Conservation (phyloP, 2,113 vertebrate species). For the Siniperca chuatsi region DNA sequence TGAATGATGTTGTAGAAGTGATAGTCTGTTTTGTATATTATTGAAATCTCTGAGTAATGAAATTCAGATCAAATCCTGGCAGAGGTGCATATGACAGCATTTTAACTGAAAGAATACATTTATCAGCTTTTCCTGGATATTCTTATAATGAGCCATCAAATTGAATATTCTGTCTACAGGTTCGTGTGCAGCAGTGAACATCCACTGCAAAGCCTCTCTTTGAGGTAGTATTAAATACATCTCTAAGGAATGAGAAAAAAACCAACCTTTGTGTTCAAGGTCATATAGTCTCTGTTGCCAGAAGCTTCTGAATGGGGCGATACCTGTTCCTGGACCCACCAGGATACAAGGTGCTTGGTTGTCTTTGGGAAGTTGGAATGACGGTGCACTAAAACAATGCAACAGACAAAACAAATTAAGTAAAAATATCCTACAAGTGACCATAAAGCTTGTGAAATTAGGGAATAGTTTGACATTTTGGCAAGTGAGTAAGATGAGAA, state of each 20-base stretch:
- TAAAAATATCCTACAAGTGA: not conserved
- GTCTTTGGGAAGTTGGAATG: slow-evolving; percentile 95
- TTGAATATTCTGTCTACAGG: not conserved
- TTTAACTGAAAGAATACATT: not conserved
- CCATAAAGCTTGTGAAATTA: not conserved
- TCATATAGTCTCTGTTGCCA: slow-evolving; percentile 97
- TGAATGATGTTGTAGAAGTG: not conserved
- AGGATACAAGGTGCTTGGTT: slow-evolving; percentile 94
- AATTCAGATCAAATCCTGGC: too few species aligned
- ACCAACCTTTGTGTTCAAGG: slow-evolving; percentile 91
- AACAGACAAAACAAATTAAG: not conserved
- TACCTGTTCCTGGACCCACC: slow-evolving; percentile 95
- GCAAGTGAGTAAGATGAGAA: not conserved
- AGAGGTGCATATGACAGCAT: not conserved
- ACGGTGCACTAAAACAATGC: slow-evolving; percentile 85
- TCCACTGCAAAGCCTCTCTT: not conserved
- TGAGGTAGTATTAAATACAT: not conserved
- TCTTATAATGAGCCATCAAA: not conserved
- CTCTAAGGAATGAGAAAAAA: not conserved
- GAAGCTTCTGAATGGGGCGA: slow-evolving; percentile 98
- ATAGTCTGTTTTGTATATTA: not conserved
- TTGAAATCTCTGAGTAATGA: not conserved
- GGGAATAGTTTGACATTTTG: too few species aligned
- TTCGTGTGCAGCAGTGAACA: not conserved
- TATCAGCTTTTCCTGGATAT: not conserved